phyloP scores from a whole-genome alignment of 2,888 invertebrate species.

The Oegoconia quadripuncta region DNA sequence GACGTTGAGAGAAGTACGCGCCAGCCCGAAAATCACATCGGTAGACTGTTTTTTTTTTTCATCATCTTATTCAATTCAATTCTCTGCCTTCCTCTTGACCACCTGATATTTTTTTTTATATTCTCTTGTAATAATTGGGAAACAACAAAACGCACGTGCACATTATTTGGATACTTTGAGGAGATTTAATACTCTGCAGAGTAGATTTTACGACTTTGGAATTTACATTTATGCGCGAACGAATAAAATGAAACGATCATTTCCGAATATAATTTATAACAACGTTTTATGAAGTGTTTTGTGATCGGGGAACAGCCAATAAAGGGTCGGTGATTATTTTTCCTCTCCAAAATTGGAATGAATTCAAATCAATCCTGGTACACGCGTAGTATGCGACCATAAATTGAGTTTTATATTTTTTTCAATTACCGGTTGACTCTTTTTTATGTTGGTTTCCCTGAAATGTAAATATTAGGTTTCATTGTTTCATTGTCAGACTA shows the following conservation, averaged over 20 bases:
- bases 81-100: too few species aligned
- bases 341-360: slow-evolving; percentile 33
- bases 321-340: slow-evolving; percentile 52
- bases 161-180: slow-evolving; percentile 14
- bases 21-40: too few species aligned
- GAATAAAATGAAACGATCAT: slow-evolving; percentile 43
- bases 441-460: slow-evolving; percentile 16
- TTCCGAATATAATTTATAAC: slow-evolving; percentile 50
- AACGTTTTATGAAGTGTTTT: slow-evolving; percentile 54
- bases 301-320: slow-evolving; percentile 42
- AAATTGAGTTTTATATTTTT: slow-evolving; percentile 49
- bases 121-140: too few species aligned
- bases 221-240: slow-evolving; percentile 23
- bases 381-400: slow-evolving; percentile 30
- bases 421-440: slow-evolving; percentile 41
- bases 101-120: too few species aligned
- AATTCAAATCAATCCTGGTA: slow-evolving; percentile 51
- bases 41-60: too few species aligned
- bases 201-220: slow-evolving; percentile 38
- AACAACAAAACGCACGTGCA: neutral
- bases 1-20: too few species aligned
- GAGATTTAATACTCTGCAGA: slow-evolving; percentile 31
- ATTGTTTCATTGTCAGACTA: too few species aligned
- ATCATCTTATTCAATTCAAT: too few species aligned
- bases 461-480: too few species aligned